Evolutionary conservation across 2,797 vertebrate species (phyloP).

Genomic region (Sebastes itinus): DNA sequence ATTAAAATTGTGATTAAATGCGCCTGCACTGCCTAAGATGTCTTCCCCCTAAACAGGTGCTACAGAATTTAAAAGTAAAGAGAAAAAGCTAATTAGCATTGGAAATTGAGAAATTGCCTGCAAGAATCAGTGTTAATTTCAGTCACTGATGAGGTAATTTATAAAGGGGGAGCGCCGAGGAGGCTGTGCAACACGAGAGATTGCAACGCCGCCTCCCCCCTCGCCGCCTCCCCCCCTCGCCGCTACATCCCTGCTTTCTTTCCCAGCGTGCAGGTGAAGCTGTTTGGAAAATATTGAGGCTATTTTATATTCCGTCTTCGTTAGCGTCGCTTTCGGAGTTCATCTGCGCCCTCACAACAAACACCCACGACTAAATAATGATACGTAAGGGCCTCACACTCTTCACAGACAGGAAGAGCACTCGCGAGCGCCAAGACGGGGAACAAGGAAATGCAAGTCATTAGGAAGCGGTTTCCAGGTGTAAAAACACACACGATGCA

Average conservation of each 20-base stretch:
- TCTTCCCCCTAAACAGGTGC: constrained; percentile 99
- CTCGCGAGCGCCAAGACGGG: neutral
- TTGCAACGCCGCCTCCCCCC: constrained; percentile 86
- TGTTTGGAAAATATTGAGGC: constrained; percentile 97
- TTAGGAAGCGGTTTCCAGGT: constrained; percentile 25
- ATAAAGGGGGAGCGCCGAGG: constrained; percentile 92
- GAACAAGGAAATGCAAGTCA: constrained; percentile 11
- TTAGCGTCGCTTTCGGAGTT: constrained; percentile 78
- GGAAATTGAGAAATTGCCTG: constrained; percentile 99
- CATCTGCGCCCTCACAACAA: constrained; percentile 67
- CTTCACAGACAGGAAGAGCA: neutral
- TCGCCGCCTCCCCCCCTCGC: constrained; percentile 68
- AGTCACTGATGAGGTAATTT: constrained; percentile 99
- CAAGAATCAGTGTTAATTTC: constrained; percentile 99
- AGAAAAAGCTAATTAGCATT: constrained; percentile 99
- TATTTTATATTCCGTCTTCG: constrained; percentile 88
- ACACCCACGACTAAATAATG: constrained; percentile 51
- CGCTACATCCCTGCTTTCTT: constrained; percentile 56
- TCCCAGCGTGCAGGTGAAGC: constrained; percentile 95
- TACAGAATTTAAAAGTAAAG: constrained; percentile 99
- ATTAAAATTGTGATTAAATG: constrained; percentile 99
- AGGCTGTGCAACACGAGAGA: constrained; percentile 90
- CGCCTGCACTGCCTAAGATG: constrained; percentile 97
- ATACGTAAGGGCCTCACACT: constrained; percentile 11
- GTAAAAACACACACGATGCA: neutral